Evolutionary conservation across 2,113 vertebrate genomes (phyloP), one percentile per base, ranked within the genome.

Genomic region (Nematolebias whitei): DNA sequence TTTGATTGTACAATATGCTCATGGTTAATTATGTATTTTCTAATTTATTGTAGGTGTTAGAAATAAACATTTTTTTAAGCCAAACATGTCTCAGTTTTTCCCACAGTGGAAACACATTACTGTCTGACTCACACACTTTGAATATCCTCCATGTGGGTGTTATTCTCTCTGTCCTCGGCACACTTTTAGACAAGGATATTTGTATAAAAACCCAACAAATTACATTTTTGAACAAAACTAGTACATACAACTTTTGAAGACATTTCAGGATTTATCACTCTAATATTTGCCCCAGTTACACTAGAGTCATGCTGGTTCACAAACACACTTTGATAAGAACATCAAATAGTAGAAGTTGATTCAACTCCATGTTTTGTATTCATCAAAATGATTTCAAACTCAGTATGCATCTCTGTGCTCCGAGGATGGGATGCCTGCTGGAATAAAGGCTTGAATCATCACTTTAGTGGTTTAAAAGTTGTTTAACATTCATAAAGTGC

Each of bases 351-450:
- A 57, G 61, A 78, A n/a, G 32, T 45, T 49, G 56, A 60, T 64
- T 77, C 61, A 80, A 29, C 53, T 56, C 39, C 47, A 18, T 38
- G 60, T 63, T 82, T 83, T 72, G 74, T 82, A 62, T 84, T 84
- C 67, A 68, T 29, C 19, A 23, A 44, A 71, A 54, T 74, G 69
- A 78, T 71, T 71, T 68, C 48, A 62, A 58, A 59, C 76, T 76
- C 68, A 40, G 49, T 63, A 52, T 50, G 72, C 64, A 71, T 74
- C 45, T 66, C 51, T 44, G 14, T n/a, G 6, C 57, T 62, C 62
- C 13, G 32, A 51, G 51, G 56, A 24, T 29, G 39, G 23, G 32
- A 52, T 35, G 52, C 35, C 54, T 41, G 58, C 47, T 54, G 39
- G 56, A 23, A 57, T 47, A 66, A 59, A 45, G 61, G 45, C 39